phyloP scores from a whole-genome alignment of 2,888 invertebrate genomes.

The Rutpela maculata region DNA sequence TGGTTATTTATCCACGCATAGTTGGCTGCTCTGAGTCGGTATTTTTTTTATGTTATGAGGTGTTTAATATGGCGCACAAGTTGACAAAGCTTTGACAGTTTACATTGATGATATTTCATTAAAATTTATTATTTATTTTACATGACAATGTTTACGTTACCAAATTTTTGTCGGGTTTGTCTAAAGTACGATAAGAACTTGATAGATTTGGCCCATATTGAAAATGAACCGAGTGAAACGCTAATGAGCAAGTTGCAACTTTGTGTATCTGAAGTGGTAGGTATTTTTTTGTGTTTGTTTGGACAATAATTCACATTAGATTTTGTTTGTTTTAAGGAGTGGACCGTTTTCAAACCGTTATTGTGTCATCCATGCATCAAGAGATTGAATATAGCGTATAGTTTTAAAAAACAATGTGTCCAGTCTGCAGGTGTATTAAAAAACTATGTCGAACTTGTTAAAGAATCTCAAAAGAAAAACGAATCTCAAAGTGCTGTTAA shows the following conservation, averaged over 20 bases:
- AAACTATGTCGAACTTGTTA: slow-evolving; percentile 66
- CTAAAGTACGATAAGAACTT: slow-evolving; percentile 69
- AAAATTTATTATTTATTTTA: slow-evolving; percentile 57
- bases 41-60: slow-evolving; percentile 61
- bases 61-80: slow-evolving; percentile 67
- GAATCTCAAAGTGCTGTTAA: slow-evolving; percentile 60
- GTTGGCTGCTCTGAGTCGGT: slow-evolving; percentile 56
- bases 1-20: slow-evolving; percentile 49
- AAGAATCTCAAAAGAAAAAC: slow-evolving; percentile 64
- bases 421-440: slow-evolving; percentile 67
- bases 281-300: slow-evolving; percentile 57
- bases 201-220: slow-evolving; percentile 69
- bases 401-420: slow-evolving; percentile 70
- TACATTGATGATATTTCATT: slow-evolving; percentile 56
- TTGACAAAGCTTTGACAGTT: slow-evolving; percentile 69
- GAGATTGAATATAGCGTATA: slow-evolving; percentile 68
- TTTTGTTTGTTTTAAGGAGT: slow-evolving; percentile 64
- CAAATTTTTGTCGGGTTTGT: slow-evolving; percentile 71
- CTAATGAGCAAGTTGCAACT: slow-evolving; percentile 69
- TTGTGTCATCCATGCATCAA: slow-evolving; percentile 70
- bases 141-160: slow-evolving; percentile 69
- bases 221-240: slow-evolving; percentile 68
- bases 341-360: slow-evolving; percentile 68
- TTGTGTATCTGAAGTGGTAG: slow-evolving; percentile 72
- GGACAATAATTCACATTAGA: slow-evolving; percentile 38